A percentile compares a stretch with the other conserved stretches of the same genome.
Evolutionary conservation across 1,140 invertebrate genomes (phyloP).

Genomic region (Rhizoglyphus robini): DNA sequence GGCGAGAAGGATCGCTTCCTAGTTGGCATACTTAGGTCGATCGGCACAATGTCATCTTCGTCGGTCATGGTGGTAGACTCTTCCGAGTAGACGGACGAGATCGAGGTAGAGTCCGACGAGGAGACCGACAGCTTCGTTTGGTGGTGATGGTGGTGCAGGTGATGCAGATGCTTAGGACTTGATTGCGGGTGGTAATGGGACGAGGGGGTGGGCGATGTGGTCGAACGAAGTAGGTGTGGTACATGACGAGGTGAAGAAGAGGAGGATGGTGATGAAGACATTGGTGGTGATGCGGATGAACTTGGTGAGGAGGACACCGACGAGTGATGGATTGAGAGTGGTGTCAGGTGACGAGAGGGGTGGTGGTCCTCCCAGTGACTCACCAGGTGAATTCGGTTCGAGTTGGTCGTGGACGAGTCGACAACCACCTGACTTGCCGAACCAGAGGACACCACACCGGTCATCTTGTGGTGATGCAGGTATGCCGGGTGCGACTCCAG

Average conservation of each 20-base stretch:
- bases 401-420: neutral
- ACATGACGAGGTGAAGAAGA: neutral
- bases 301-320: neutral
- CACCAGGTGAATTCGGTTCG: constrained; percentile 6
- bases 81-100: neutral
- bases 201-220: neutral
- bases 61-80: constrained; percentile 7
- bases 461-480: constrained; percentile 5
- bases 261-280: neutral
- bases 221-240: neutral
- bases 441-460: neutral
- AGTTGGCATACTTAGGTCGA: constrained; percentile 2
- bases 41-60: constrained; percentile 9
- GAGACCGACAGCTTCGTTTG: neutral
- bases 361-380: neutral
- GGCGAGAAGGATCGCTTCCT: neutral
- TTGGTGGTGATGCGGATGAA: neutral
- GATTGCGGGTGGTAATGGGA: neutral
- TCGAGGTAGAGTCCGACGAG: constrained; percentile 4
- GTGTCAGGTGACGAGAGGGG: neutral
- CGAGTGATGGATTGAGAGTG: neutral
- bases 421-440: neutral
- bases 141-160: neutral
- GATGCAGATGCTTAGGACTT: neutral
- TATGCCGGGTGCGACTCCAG: neutral